Evolutionary conservation across 2,888 invertebrate species (phyloP), one percentile per base, ranked within the genome.

Genomic region (Lithodes maja): DNA sequence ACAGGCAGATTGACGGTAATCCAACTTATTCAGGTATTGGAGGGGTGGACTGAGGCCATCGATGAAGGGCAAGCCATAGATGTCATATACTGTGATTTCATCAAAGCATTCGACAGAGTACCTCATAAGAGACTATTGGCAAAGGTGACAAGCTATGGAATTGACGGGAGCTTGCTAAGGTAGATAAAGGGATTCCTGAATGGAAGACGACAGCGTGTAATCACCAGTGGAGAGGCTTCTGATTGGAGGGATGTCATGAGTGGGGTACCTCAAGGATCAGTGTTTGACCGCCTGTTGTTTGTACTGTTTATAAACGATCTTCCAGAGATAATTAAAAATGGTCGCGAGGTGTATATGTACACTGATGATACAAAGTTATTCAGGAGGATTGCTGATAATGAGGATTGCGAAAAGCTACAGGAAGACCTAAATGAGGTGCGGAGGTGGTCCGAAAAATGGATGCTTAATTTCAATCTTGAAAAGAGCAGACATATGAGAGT

Each of bases 21-120:
- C 12, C 84, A 82, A 17, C 75, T 84, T 3, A 74, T 84, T 53
- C 49, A 74, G 71, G 84, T 74, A 1, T n/a, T 50, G 50, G 84
- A 84, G n/a, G 74, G n/a, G 74, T 84, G 75, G 53, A 74, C 84
- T 52, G 53, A 74, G 54, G 74, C 52, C 17, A 84, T 84, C 5
- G 84, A 74, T 17, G 52, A 74, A 12, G 75, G 74, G 9, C 33
- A 84, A 50, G 74, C 84, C 17, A 53, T 53, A 2, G 84, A 84
- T 52, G 75, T 84, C n/a, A 53, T 74, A 2, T 84, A 84, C 75
- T 84, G 69, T 53, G 74, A 84, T 53, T 84, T 84, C 54, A 84
- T 74, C 74, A 84, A 84, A 53, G 84, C 75, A 1, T 84, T 84
- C 33, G 83, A 83, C 52, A 83, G 69, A 17, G 83, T 83, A 2